Base-by-base conservation (phyloP, 2,797 vertebrate species). In the Trichosurus vulpecula region DNA sequence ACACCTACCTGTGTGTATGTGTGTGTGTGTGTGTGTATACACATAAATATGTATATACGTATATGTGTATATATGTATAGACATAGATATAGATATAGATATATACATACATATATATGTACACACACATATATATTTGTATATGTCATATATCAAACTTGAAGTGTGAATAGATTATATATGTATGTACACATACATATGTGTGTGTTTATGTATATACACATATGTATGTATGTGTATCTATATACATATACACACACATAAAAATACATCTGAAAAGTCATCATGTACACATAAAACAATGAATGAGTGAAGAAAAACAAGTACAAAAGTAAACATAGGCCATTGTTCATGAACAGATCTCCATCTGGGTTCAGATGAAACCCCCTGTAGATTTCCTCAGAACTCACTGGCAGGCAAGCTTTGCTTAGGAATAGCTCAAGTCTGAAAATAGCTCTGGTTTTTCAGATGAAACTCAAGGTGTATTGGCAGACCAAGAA, bases 401-500 rank as follows among this genome's bases (percentile, higher is more conserved):
- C n/a, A 97, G 54, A 92, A 13, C 22, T 47, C 19, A 81, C n/a
- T 98, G 95, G 95, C 94, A 96, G 12, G 57, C 52, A 47, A 57
- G 94, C 92, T 96, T 93, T 96, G 90, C 94, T 97, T 92, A 92
- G 51, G 93, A 91, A 94, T 91, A 97, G 96, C 90, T 94, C 94
- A 96, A 91, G 47, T 92, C 47, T 96, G 57, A 94, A 97, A 81
- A 95, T 52, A 95, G 93, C 93, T 96, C 97, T 93, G 54, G 91
- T 58, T 94, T 95, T 90, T 92, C 41, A 97, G 56, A 90, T 56
- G 94, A 58, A 96, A 14, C 92, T 66, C 92, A 97, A 98, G 98
- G 58, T 93, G 90, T 93, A 58, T 61, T 93, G 92, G 94, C 94
- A 98, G 97, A 97, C 3, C 27, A 96, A 96, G 58, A 13, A 87